Evolutionary conservation across 2,797 vertebrate species (phyloP).

Genomic region (Meriones psammophilus): DNA sequence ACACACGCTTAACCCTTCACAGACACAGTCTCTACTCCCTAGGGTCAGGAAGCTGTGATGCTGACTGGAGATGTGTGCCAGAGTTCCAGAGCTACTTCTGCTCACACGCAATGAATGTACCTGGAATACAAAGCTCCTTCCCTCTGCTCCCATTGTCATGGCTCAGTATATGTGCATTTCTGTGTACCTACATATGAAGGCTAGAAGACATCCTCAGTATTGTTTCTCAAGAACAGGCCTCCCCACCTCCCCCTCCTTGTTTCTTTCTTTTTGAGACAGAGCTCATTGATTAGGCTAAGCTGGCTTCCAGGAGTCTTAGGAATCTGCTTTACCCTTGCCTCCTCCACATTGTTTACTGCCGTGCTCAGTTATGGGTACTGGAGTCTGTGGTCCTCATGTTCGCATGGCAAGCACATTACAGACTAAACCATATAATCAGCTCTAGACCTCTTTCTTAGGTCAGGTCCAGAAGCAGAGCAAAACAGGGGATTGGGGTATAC

Average conservation of each 20-base stretch:
- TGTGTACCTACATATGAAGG: neutral
- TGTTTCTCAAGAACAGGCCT: neutral
- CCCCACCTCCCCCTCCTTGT: neutral
- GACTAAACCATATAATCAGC: neutral
- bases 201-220: neutral
- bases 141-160: accelerated
- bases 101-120: neutral
- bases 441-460: neutral
- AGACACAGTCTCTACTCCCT: constrained; percentile 74
- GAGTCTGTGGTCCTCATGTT: neutral
- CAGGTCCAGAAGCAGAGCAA: neutral
- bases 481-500: neutral
- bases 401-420: neutral
- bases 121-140: neutral
- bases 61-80: neutral
- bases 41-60: neutral
- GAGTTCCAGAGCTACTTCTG: neutral
- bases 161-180: neutral
- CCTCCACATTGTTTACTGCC: neutral
- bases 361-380: no score
- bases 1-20: constrained; percentile 91
- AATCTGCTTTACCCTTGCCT: neutral
- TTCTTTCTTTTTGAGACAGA: neutral
- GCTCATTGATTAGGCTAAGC: neutral
- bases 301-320: neutral